Evolutionary conservation across 2,888 invertebrate species (phyloP), one percentile per base, ranked within the genome.

Genomic region (Drosophila acutilabella): DNA sequence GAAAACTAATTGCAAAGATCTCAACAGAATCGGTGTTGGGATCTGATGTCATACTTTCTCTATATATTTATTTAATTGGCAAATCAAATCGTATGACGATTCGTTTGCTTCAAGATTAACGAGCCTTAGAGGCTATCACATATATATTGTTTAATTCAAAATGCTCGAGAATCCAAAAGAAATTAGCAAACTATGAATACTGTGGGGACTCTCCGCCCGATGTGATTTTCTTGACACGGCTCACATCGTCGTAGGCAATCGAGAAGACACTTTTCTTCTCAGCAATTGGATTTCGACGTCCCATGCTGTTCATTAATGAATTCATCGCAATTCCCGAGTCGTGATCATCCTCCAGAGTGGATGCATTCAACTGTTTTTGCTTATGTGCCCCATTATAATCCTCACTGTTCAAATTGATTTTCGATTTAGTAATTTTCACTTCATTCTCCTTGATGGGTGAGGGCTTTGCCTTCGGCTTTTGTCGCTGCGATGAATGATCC

Each of bases 231-330:
- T 96, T 96, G 0, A 97, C 97, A 78, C 97, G 96, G 64, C 91
- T 92, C 85, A 98, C 96, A 88, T 97, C 97, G 88, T 96, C 97
- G 90, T 98, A 98, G 0, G 97, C 97, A 78, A 98, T 98, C 7
- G 97, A 97, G 89, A 98, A 98, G 30, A 98, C 96, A 90, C 97
- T 98, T 90, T 98, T 97, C 93, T 98, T 98, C 88, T 97, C 97
- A 4, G 95, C 95, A 69, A 95, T 95, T 16, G 95, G 94, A 83
- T 95, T 94, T 71, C 95, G 93, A 71, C 94, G 94, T 8, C 94
- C 93, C 85, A 94, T 94, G 68, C 93, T 94, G 50, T 93, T 93
- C 66, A 94, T 93, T 16, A 93, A 64, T 0, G 94, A 94, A 54
- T 95, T 95, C 93, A 96, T 95, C 7, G 96, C 96, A 75, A 96